A percentile compares a stretch with the other conserved stretches of the same genome.
Evolutionary conservation across 2,113 vertebrate species (phyloP).

Genomic region (Pipra filicauda): DNA sequence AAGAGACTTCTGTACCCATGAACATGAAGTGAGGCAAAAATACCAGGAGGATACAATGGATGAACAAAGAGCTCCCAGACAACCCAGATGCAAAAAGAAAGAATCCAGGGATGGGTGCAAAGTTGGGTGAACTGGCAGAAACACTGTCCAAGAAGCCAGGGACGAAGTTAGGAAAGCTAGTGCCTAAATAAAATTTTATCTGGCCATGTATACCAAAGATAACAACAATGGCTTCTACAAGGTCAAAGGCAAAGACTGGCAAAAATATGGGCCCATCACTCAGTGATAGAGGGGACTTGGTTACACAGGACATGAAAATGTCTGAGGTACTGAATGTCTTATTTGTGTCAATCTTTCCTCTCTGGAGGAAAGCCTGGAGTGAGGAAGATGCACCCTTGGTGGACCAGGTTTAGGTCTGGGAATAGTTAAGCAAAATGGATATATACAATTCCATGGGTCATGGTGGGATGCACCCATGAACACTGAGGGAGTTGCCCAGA

Average conservation of each 20-base stretch:
- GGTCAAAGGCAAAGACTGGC: background rate
- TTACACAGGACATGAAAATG: background rate
- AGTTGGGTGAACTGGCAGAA: background rate
- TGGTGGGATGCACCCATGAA: fast-evolving
- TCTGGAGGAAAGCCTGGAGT: background rate
- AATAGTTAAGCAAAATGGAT: background rate
- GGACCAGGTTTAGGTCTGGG: background rate
- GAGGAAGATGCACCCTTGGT: background rate
- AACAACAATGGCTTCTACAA: background rate
- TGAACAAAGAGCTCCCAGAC: background rate
- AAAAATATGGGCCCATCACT: background rate
- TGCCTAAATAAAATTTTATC: background rate
- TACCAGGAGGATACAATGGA: background rate
- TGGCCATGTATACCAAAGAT: background rate
- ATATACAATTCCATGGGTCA: background rate
- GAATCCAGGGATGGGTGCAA: background rate
- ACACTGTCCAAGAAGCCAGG: background rate
- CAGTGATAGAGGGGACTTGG: background rate
- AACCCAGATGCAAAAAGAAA: background rate
- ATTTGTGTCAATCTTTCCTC: background rate
- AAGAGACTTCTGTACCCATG: background rate
- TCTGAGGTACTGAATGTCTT: background rate
- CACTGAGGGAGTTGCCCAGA: background rate
- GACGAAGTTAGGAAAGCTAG: background rate
- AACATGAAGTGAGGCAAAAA: background rate